Evolutionary conservation across 2,888 invertebrate species (phyloP).

Genomic region (Tribolium freemani): DNA sequence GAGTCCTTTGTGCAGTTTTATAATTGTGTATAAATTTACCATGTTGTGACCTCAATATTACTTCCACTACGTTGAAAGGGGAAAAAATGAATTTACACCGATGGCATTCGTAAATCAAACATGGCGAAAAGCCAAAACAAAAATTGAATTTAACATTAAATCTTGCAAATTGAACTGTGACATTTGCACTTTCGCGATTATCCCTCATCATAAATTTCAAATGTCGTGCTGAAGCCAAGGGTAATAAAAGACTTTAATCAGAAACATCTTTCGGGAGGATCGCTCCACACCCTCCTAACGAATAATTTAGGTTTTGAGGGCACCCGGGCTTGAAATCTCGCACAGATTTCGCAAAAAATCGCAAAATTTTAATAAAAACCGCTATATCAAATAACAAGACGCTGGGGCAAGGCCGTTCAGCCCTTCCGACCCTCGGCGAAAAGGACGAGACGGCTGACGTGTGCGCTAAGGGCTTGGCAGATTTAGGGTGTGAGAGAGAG

Average conservation of each 20-base stretch:
- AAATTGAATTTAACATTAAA: not conserved
- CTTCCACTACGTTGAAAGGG: not conserved
- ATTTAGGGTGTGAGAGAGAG: conserved; percentile 22
- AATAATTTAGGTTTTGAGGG: not conserved
- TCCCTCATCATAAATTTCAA: not conserved
- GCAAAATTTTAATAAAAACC: conserved; percentile 24
- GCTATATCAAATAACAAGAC: conserved; percentile 15
- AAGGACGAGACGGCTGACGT: conserved; percentile 13
- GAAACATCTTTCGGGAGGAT: conserved; percentile 6
- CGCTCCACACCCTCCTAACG: not conserved
- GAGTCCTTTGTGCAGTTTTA: conserved; percentile 4
- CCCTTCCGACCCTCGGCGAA: conserved; percentile 5
- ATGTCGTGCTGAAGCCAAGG: not conserved
- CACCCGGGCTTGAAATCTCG: conserved; percentile 1
- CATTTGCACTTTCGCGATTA: conserved; percentile 2
- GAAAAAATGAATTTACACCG: conserved; percentile 7
- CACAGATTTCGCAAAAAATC: conserved; percentile 7
- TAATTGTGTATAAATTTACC: conserved; percentile 7
- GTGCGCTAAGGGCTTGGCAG: not conserved
- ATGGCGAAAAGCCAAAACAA: not conserved
- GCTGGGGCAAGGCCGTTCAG: conserved; percentile 22
- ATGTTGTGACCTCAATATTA: not conserved
- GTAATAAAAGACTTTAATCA: conserved; percentile 9
- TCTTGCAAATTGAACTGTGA: conserved; percentile 7
- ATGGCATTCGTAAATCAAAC: conserved; percentile 6